phyloP scores from a whole-genome alignment of 2,113 vertebrate species.

The Myxocyprinus asiaticus region DNA sequence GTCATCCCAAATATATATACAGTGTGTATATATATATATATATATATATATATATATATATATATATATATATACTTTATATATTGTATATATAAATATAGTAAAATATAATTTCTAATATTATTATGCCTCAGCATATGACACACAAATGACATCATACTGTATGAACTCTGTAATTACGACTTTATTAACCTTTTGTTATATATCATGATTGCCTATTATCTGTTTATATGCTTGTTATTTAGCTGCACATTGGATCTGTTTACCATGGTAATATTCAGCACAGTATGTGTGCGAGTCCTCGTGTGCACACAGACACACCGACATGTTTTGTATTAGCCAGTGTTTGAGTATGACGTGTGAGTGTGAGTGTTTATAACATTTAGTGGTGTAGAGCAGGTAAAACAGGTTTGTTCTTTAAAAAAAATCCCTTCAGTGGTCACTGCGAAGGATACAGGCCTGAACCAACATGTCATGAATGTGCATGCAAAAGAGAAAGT shows the following conservation, averaged over 20 bases:
- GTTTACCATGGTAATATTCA: conserved; percentile 10
- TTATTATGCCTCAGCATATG: too few relatives aligned
- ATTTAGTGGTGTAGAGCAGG: conserved; percentile 31
- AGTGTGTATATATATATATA: too few relatives aligned
- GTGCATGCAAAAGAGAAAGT: conserved; percentile 17
- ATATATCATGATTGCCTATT: background rate
- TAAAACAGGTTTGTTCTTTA: conserved; percentile 25
- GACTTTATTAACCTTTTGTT: too few relatives aligned
- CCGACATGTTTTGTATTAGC: conserved; percentile 24
- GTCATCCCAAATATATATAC: too few relatives aligned
- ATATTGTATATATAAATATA: too few relatives aligned
- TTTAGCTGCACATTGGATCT: background rate
- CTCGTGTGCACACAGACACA: conserved; percentile 8
- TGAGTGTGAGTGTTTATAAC: conserved; percentile 29
- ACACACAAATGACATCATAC: too few relatives aligned
- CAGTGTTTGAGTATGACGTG: conserved; percentile 13
- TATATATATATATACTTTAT: too few relatives aligned
- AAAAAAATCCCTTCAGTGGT: conserved; percentile 26
- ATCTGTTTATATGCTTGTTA: background rate
- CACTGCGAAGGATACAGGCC: conserved; percentile 26
- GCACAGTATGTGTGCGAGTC: background rate
- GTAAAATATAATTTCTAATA: too few relatives aligned
- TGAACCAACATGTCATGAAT: conserved; percentile 42
- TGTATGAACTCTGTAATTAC: too few relatives aligned
- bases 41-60: too few relatives aligned